Evolutionary conservation across 2,888 invertebrate species (phyloP).

Genomic region (Orthosia cruda): DNA sequence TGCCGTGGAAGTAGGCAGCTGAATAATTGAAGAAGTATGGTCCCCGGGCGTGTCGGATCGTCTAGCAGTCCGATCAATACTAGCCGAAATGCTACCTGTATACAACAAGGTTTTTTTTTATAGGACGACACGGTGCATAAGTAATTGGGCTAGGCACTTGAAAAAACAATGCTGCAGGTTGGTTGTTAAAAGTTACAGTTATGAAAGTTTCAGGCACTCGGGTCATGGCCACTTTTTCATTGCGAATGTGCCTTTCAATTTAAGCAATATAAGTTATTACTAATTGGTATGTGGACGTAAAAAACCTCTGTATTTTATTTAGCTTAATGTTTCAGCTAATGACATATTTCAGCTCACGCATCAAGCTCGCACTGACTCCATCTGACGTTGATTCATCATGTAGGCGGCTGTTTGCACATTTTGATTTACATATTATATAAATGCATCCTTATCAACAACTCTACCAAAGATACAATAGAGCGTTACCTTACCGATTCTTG

Average conservation of each 20-base stretch:
- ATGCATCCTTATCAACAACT: not conserved
- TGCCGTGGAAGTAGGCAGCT: slow-evolving; percentile 75
- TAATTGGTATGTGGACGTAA: not conserved
- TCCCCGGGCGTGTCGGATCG: slow-evolving; percentile 79
- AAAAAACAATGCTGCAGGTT: not conserved
- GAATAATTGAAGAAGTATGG: slow-evolving; percentile 89
- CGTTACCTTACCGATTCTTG: not conserved
- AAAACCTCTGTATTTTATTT: not conserved
- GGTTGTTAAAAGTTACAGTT: not conserved
- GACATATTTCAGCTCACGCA: not conserved
- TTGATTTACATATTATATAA: not conserved
- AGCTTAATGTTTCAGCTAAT: not conserved
- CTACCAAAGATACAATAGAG: not conserved
- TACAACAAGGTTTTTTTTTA: slow-evolving; percentile 46
- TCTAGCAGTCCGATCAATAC: slow-evolving; percentile 82
- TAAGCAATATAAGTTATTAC: not conserved
- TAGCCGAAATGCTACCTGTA: slow-evolving; percentile 63
- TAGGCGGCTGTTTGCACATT: not conserved
- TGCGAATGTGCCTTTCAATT: not conserved
- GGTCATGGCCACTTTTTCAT: not conserved
- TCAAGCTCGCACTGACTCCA: not conserved
- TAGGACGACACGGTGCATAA: slow-evolving; percentile 22
- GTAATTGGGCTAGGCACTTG: slow-evolving; percentile 17
- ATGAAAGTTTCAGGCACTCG: not conserved
- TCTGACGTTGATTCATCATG: not conserved